Evolutionary conservation across 2,113 vertebrate species (phyloP).

Genomic region (Oncorhynchus gorbuscha): DNA sequence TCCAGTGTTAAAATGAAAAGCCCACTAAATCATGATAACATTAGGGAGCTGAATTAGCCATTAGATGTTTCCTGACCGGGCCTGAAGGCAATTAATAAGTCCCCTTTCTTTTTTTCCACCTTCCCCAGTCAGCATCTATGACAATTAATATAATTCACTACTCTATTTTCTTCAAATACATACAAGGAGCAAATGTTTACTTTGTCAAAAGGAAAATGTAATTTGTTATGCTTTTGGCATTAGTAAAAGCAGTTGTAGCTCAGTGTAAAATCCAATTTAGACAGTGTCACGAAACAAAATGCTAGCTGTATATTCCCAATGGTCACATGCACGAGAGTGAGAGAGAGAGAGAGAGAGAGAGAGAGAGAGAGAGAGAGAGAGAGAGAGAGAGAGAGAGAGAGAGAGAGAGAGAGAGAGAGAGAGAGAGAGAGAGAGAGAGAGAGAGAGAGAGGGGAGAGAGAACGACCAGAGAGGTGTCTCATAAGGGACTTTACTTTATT

Average conservation of each 20-base stretch:
- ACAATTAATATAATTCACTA: conserved; percentile 40
- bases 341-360: not conserved
- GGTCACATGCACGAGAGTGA: not conserved
- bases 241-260: conserved; percentile 10
- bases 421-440: not conserved
- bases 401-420: not conserved
- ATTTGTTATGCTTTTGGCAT: conserved; percentile 7
- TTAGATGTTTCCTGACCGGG: conserved; percentile 25
- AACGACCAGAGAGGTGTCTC: conserved; percentile 28
- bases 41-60: conserved; percentile 55
- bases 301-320: conserved; percentile 26
- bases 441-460: too few relatives aligned
- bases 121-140: conserved; percentile 23
- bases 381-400: conserved; percentile 3
- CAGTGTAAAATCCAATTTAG: conserved; percentile 13
- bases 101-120: conserved; percentile 24
- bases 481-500: conserved; percentile 49
- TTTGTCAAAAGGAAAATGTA: conserved; percentile 19
- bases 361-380: conserved; percentile 3
- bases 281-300: conserved; percentile 9
- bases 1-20: conserved; percentile 68
- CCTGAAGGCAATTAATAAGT: conserved; percentile 39
- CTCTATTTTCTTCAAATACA: conserved; percentile 12
- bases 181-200: conserved; percentile 2
- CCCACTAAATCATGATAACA: conserved; percentile 53